phyloP scores from a whole-genome alignment of 2,113 vertebrate genomes.

The Bubo bubo region DNA sequence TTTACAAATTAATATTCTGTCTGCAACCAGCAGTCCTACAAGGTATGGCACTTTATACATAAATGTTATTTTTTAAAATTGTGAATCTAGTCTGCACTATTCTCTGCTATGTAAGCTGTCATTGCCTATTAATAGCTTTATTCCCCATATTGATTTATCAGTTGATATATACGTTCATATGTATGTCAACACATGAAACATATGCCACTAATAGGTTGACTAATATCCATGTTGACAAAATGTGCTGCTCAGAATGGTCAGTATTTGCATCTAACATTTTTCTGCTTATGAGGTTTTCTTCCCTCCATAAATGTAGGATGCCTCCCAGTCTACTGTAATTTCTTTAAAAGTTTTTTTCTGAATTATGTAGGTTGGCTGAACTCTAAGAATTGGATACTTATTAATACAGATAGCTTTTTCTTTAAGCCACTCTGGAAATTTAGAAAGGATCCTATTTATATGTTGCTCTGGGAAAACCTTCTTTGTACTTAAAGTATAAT shows the following conservation, averaged over 20 bases:
- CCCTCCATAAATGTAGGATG: not conserved
- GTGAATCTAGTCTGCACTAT: not conserved
- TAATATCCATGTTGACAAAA: not conserved
- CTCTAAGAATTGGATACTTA: not conserved
- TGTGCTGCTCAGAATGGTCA: not conserved
- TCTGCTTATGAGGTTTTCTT: not conserved
- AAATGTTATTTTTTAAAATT: not conserved
- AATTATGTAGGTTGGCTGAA: not conserved
- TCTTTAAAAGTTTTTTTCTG: not conserved
- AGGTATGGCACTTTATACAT: not conserved
- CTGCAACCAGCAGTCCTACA: not conserved
- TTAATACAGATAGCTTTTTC: not conserved
- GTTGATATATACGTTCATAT: not conserved
- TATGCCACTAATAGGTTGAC: not conserved
- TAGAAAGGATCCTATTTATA: not conserved
- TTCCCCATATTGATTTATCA: not conserved
- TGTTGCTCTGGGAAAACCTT: not conserved
- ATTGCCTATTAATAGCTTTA: not conserved
- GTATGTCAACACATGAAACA: not conserved
- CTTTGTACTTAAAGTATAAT: not conserved
- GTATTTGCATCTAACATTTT: not conserved
- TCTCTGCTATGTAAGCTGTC: not conserved
- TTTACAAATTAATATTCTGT: slow-evolving; percentile 8
- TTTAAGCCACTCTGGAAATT: not conserved
- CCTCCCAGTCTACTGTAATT: not conserved